phyloP scores from a whole-genome alignment of 2,113 vertebrate species.

The Rhagologus leucostigma region DNA sequence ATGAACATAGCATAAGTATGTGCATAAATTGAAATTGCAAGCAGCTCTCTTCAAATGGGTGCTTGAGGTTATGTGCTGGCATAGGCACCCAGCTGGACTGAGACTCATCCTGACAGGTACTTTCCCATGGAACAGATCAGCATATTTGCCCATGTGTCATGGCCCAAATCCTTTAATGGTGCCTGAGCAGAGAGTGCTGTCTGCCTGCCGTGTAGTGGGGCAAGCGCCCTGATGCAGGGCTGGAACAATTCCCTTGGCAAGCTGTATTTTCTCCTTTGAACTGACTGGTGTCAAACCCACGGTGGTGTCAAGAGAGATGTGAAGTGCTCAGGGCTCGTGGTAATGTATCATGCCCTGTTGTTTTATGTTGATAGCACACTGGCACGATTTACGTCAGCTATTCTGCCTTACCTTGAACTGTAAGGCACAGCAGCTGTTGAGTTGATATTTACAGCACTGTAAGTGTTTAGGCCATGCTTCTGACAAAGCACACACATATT shows the following conservation, averaged over 20 bases:
- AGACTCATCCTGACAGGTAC: not conserved
- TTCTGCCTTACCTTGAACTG: conserved; percentile 64
- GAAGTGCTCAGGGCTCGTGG: not conserved
- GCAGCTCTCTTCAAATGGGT: not conserved
- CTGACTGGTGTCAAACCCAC: conserved; percentile 56
- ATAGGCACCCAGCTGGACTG: not conserved
- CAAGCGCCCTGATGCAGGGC: not conserved
- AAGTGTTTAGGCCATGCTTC: conserved; percentile 57
- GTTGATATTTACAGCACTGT: conserved; percentile 56
- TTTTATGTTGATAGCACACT: conserved; percentile 45
- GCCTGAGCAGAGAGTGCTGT: not conserved
- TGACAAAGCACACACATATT: conserved; percentile 45
- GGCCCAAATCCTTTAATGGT: not conserved
- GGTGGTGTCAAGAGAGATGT: conserved; percentile 60
- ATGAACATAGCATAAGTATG: not conserved
- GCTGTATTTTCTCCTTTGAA: conserved; percentile 61
- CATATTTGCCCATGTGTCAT: conserved; percentile 7
- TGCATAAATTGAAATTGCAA: not conserved
- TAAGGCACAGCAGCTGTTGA: conserved; percentile 48
- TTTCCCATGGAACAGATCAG: not conserved
- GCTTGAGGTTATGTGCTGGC: not conserved
- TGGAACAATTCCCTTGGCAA: not conserved
- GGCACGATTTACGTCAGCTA: conserved; percentile 53
- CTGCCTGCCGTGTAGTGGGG: not conserved
- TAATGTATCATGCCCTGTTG: conserved; percentile 46